phyloP scores from a whole-genome alignment of 2,888 invertebrate genomes.

The Amiota mariae region DNA sequence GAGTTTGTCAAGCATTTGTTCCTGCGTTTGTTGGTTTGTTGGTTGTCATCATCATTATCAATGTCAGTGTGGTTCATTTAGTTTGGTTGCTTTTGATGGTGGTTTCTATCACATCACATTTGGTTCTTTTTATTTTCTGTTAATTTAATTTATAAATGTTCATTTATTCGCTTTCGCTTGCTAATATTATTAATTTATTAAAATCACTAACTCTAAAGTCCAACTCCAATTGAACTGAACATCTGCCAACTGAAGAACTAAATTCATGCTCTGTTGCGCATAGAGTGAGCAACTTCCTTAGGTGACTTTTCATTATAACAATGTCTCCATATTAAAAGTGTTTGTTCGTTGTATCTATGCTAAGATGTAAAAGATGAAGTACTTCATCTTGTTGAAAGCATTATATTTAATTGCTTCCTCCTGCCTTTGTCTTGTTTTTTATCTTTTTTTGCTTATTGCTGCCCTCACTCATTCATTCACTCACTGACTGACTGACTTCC shows the following conservation, averaged over 20 bases:
- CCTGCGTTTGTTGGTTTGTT: not conserved
- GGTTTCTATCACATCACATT: slow-evolving; percentile 15
- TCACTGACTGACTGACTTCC: too few relatives aligned
- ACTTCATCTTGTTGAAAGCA: too few relatives aligned
- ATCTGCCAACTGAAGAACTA: not conserved
- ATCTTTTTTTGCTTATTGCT: not conserved
- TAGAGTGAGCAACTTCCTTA: too few relatives aligned
- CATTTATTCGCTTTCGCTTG: not conserved
- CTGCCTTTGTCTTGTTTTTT: not conserved
- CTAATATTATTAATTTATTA: slow-evolving; percentile 32
- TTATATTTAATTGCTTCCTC: not conserved
- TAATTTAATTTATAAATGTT: slow-evolving; percentile 35
- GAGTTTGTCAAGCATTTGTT: not conserved
- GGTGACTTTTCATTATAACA: too few relatives aligned
- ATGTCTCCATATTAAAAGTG: too few relatives aligned
- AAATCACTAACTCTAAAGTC: slow-evolving; percentile 16
- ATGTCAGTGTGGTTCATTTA: not conserved
- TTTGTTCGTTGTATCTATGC: too few relatives aligned
- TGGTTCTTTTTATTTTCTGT: not conserved
- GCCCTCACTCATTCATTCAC: too few relatives aligned
- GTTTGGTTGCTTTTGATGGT: not conserved
- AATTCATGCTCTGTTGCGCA: too few relatives aligned
- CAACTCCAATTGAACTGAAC: not conserved
- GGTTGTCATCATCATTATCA: slow-evolving; percentile 11
- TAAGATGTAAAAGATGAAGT: too few relatives aligned